Base-by-base conservation (phyloP, 2,113 vertebrate genomes). In the Clarias magur region DNA sequence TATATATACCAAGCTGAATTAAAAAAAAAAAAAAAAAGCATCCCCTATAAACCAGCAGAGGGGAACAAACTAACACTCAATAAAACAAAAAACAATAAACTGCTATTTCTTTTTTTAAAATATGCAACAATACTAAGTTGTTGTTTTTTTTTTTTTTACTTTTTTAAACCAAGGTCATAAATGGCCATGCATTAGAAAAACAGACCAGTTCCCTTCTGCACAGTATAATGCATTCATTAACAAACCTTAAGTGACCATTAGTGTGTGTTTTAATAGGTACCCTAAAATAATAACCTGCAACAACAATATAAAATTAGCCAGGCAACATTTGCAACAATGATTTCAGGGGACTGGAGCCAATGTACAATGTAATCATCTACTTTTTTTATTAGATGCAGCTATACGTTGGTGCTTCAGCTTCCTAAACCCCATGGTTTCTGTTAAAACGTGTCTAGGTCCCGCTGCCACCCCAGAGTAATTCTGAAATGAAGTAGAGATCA, bases 401-500 rank as follows among this genome's bases (percentile, higher is more conserved):
- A 34, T 21, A 59, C n/a, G 30, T 80, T 59, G 57, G 42, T n/a
- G 54, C 11, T 82, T 60, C 59, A 48, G 38, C 81, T 53, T 30
- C 25, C 42, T 17, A 67, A 65, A 80, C n/a, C 57, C 27, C 16
- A 21, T 57, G 59, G 17, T 34, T 82, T 65, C 34, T 48, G 19
- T 82, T 60, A 53, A 65, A 65, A n/a, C 12, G 16, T n/a, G 56
- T 56, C 75, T 79, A 27, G 13, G 27, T 56, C n/a, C 53, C 23
- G 1, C 9, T 59, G n/a, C 21, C 16, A 34, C n/a, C 10, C 6
- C 34, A 19, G 76, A 57, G 54, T 12, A 17, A 68, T 57, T 83
- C 80, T 53, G n/a, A 34, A 83, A 67, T 63, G n/a, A 87, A 68
- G 13, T 34, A 79, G 38, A 57, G 38, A n/a, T 56, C 19, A 34